A percentile compares a stretch with the other conserved stretches of the same genome.
Conservation (phyloP, 1,140 invertebrate genomes). For the Hyposmocoma kahamanoa region DNA sequence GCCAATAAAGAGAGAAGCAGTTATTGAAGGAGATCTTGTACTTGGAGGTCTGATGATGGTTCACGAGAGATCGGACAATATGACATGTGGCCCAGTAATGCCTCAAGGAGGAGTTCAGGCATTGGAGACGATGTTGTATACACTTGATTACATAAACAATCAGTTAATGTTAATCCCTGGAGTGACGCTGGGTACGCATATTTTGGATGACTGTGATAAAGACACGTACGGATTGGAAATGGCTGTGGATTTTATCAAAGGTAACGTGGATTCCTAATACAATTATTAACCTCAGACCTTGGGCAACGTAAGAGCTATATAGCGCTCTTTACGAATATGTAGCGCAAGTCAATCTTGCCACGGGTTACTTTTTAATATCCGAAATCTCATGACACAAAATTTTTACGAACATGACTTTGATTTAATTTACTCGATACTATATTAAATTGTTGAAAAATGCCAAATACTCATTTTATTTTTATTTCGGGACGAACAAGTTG, state of each 20-base stretch:
- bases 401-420: too few relatives aligned
- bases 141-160: slow-evolving; percentile 88
- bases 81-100: slow-evolving; percentile 94
- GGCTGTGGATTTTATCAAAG: slow-evolving; percentile 98
- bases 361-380: too few relatives aligned
- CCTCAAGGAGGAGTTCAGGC: slow-evolving; percentile 95
- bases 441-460: too few relatives aligned
- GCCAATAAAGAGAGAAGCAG: slow-evolving; percentile 90
- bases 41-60: slow-evolving; percentile 93
- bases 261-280: slow-evolving; percentile 78
- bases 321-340: too few relatives aligned
- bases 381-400: too few relatives aligned
- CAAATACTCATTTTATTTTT: too few relatives aligned
- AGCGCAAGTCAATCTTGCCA: too few relatives aligned
- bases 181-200: slow-evolving; percentile 88
- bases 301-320: too few relatives aligned
- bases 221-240: slow-evolving; percentile 97
- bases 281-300: too few relatives aligned
- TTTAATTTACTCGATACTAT: too few relatives aligned
- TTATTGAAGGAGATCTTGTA: slow-evolving; percentile 88
- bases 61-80: slow-evolving; percentile 88
- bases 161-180: slow-evolving; percentile 78
- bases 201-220: slow-evolving; percentile 96
- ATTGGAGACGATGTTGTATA: slow-evolving; percentile 94
- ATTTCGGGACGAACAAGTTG: too few relatives aligned